Conservation (phyloP, 2,113 vertebrate species). For the Porphyrio hochstetteri region DNA sequence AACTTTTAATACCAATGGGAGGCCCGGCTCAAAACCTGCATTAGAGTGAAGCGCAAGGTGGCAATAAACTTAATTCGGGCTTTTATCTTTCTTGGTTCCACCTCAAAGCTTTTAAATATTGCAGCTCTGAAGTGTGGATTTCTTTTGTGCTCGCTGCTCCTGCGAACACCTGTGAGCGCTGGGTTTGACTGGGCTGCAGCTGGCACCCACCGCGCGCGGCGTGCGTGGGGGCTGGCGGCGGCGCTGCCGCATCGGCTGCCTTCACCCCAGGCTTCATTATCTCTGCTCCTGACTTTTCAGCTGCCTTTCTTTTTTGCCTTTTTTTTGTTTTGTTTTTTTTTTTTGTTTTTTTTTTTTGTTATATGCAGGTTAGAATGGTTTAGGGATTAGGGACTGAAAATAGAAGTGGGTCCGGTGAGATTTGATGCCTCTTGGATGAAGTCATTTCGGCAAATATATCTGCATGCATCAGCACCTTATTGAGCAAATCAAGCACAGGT, state of each 20-base stretch:
- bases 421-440: conserved; percentile 6
- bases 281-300: conserved; percentile 20
- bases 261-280: conserved; percentile 48
- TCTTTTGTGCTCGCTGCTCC: conserved; percentile 81
- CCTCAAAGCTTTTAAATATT: conserved; percentile 74
- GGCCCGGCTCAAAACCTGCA: conserved; percentile 68
- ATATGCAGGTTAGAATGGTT: conserved; percentile 35
- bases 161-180: conserved; percentile 79
- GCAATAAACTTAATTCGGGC: conserved; percentile 69
- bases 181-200: conserved; percentile 82
- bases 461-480: conserved; percentile 57
- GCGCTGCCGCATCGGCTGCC: conserved; percentile 21
- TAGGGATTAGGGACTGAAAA: conserved; percentile 38
- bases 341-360: neutral
- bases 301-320: neutral
- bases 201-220: conserved; percentile 69
- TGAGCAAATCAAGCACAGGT: neutral
- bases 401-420: neutral
- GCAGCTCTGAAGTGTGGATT: conserved; percentile 66
- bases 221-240: conserved; percentile 53
- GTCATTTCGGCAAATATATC: conserved; percentile 35
- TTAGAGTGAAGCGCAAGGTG: conserved; percentile 66
- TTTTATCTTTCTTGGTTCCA: conserved; percentile 76
- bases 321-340: neutral
- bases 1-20: conserved; percentile 70